Evolutionary conservation across 2,113 vertebrate genomes (phyloP).

Genomic region (Smithornis capensis): DNA sequence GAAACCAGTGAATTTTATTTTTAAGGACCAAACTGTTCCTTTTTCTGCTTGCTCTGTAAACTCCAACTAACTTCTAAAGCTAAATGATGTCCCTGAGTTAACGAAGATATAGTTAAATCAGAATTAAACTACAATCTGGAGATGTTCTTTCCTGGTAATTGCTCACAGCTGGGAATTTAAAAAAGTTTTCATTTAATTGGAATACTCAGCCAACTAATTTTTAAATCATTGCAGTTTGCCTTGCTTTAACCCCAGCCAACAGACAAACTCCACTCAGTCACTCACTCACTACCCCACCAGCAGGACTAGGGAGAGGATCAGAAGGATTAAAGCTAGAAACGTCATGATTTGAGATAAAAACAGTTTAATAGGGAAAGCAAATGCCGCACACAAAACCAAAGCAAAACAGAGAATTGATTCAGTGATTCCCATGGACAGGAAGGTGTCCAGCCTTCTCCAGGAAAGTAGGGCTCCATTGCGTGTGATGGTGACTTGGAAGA

Average conservation of each 20-base stretch:
- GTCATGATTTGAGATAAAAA: neutral
- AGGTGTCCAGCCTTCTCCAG: neutral
- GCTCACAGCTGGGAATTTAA: neutral
- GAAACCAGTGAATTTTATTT: neutral
- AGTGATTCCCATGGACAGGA: neutral
- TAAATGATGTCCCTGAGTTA: neutral
- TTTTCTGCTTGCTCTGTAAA: neutral
- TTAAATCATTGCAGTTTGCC: neutral
- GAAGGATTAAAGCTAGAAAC: neutral
- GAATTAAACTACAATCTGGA: neutral
- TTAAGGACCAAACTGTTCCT: neutral
- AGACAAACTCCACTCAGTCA: neutral
- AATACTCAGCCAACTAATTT: neutral
- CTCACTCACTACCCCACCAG: neutral
- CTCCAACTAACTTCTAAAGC: neutral
- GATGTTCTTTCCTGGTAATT: neutral
- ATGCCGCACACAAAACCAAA: neutral
- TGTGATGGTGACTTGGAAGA: rapidly evolving
- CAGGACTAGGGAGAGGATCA: neutral
- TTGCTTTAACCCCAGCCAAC: neutral
- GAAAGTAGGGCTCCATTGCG: neutral
- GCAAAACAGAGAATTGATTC: neutral
- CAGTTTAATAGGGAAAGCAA: neutral
- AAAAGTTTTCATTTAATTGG: neutral
- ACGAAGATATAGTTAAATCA: neutral